Evolutionary conservation across 2,797 vertebrate species (phyloP).

Genomic region (Phoebastria nigripes): DNA sequence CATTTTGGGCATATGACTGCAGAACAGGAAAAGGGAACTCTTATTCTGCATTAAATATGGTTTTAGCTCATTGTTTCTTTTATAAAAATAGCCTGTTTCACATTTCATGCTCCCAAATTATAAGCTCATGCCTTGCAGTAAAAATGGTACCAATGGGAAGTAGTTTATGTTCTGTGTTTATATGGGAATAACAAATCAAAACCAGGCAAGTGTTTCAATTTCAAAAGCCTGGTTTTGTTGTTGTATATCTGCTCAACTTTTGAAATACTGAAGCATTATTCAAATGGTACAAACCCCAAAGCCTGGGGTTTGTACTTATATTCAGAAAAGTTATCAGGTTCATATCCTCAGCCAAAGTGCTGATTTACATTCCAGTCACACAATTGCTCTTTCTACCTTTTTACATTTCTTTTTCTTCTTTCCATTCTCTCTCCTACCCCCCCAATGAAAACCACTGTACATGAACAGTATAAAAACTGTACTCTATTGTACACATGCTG

Average conservation of each 20-base stretch:
- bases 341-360: constrained; percentile 11
- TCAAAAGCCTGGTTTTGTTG: constrained; percentile 47
- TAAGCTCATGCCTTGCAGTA: constrained; percentile 5
- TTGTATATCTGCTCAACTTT: constrained; percentile 30
- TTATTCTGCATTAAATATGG: neutral
- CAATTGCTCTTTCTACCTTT: neutral
- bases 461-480: neutral
- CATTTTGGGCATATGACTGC: neutral
- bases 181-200: constrained; percentile 60
- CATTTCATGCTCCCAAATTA: constrained; percentile 28
- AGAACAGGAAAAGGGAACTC: neutral
- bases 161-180: constrained; percentile 25
- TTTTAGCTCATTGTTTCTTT: neutral
- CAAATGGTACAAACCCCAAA: neutral
- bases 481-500: neutral
- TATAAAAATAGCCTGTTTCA: constrained; percentile 37
- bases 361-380: constrained; percentile 42
- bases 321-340: constrained; percentile 42
- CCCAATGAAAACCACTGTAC: neutral
- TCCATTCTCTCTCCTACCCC: neutral
- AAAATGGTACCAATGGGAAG: constrained; percentile 39
- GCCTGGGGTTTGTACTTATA: constrained; percentile 7
- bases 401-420: neutral
- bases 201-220: constrained; percentile 35
- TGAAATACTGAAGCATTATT: constrained; percentile 42